These are phyloP conservation scores for Arizona elegans DNA, from an alignment of 2,113 vertebrate genomes.

Conservation along the genomic window DNA sequence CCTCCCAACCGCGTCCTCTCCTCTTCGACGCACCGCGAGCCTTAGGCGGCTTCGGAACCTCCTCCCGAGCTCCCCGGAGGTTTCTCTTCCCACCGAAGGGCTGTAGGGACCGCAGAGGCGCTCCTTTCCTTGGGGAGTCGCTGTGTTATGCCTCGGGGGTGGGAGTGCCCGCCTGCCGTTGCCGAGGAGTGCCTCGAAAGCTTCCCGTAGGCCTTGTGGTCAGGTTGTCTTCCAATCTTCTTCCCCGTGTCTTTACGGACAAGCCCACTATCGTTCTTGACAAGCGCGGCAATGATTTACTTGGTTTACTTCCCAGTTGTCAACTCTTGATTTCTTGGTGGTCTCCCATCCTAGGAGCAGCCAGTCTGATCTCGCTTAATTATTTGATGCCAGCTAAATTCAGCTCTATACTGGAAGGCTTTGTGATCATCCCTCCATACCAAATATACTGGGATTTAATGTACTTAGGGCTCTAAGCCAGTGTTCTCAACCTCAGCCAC, in stretches of 20 bases:
- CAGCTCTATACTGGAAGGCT: not conserved
- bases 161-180: not conserved
- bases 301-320: not conserved
- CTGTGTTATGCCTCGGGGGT: not conserved
- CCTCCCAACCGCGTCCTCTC: not conserved
- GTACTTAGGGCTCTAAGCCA: not conserved
- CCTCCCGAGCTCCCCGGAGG: not conserved
- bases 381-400: not conserved
- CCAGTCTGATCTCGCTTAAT: not conserved
- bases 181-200: not conserved
- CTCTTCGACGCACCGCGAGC: not conserved
- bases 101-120: not conserved
- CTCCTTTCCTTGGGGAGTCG: not conserved
- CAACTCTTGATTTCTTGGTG: not conserved
- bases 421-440: not conserved
- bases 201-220: not conserved
- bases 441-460: not conserved
- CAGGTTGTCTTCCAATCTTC: not conserved
- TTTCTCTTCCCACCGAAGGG: not conserved
- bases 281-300: not conserved
- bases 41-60: not conserved
- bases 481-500: not conserved
- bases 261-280: not conserved
- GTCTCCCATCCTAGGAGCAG: not conserved
- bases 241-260: not conserved